A percentile compares a stretch with the other conserved stretches of the same genome.
These are phyloP conservation scores for Cephus pygmeus DNA, from an alignment of 2,888 invertebrate genomes.

Conservation along the genomic window DNA sequence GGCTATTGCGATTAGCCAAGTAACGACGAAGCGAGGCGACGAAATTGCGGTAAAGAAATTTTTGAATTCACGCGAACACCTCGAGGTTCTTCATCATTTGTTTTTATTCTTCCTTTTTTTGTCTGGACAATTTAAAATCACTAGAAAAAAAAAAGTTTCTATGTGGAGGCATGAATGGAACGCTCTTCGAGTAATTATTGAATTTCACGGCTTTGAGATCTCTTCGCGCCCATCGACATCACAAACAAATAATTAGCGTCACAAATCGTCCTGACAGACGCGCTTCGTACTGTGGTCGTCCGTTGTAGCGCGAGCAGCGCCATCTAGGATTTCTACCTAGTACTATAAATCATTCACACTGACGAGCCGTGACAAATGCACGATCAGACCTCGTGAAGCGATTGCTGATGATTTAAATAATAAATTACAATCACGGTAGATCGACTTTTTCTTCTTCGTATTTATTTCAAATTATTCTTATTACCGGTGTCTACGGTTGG, in stretches of 20 bases:
- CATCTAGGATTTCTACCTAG: background rate
- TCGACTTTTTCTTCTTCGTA: background rate
- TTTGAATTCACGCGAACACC: background rate
- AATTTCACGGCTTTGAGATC: background rate
- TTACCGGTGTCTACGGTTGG: background rate
- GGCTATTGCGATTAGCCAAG: background rate
- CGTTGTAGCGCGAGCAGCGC: background rate
- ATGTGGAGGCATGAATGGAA: background rate
- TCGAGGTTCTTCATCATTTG: background rate
- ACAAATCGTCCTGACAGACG: constrained; percentile 10
- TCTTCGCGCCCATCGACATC: constrained; percentile 2
- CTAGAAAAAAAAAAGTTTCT: background rate
- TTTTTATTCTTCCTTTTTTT: background rate
- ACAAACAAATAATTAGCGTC: constrained; percentile 4
- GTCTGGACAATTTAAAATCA: background rate
- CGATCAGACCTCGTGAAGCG: background rate
- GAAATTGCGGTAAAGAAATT: background rate
- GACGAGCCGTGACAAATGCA: constrained; percentile 4
- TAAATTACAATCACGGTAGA: background rate
- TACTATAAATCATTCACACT: background rate
- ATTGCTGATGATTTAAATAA: constrained; percentile 3
- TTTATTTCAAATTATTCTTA: background rate
- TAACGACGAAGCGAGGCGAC: background rate
- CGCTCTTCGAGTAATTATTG: background rate
- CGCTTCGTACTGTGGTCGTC: background rate